Evolutionary conservation across 2,888 invertebrate genomes (phyloP).

Genomic region (Slavum lentiscoides): DNA sequence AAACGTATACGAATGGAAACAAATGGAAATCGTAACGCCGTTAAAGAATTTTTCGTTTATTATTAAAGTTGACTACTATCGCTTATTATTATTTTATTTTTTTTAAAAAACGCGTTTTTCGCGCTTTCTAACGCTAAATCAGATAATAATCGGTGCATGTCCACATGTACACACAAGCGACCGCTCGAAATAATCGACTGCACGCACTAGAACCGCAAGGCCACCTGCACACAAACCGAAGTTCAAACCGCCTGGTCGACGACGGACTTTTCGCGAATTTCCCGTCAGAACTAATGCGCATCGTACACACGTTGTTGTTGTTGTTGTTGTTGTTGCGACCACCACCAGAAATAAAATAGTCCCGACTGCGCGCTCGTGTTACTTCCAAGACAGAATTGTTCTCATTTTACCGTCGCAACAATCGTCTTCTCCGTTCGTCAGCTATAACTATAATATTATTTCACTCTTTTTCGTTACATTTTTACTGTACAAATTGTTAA

Average conservation of each 20-base stretch:
- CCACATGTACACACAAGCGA: background rate
- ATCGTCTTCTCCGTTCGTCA: too few species aligned
- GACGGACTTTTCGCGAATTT: slow-evolving; percentile 13
- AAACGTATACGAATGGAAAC: background rate
- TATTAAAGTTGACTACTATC: slow-evolving; percentile 1
- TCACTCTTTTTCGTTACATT: too few species aligned
- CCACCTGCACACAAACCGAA: background rate
- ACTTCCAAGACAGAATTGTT: too few species aligned
- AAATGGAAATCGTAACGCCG: background rate
- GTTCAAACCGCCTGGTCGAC: slow-evolving; percentile 12
- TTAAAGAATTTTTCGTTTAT: background rate
- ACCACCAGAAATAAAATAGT: background rate
- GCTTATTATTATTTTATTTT: background rate
- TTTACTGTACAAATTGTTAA: too few species aligned
- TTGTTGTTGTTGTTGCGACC: background rate
- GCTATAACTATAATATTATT: too few species aligned
- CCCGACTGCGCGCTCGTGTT: too few species aligned
- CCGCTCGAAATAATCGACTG: slow-evolving; percentile 12
- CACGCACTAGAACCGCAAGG: slow-evolving; percentile 30
- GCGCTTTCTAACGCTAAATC: slow-evolving; percentile 45
- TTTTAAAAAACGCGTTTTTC: slow-evolving; percentile 23
- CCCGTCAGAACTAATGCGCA: too few species aligned
- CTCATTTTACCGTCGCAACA: too few species aligned
- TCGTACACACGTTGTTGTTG: background rate
- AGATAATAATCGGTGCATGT: slow-evolving; percentile 47